phyloP scores from a whole-genome alignment of 30 jellyfish, hydroid and myxozoan genomes.

The Hydra vulgaris region DNA sequence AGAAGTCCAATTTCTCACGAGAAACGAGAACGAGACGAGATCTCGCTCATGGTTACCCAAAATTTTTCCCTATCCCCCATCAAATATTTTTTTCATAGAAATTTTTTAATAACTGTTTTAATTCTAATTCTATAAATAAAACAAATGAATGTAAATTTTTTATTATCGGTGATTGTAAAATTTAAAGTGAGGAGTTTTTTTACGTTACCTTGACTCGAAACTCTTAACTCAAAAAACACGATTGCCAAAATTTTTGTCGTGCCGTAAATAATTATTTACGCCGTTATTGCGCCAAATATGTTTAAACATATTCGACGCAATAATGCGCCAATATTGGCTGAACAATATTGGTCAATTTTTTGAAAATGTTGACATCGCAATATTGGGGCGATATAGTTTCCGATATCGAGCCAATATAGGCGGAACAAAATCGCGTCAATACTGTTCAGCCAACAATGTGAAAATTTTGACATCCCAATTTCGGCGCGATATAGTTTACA shows the following conservation, averaged over 20 bases:
- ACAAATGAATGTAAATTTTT: not conserved
- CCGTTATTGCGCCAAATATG: no score
- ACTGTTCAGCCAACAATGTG: not conserved
- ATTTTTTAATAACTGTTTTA: not conserved
- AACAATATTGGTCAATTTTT: not conserved
- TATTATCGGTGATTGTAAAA: not conserved
- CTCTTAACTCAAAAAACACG: not conserved
- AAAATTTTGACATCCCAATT: not conserved
- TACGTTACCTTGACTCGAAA: not conserved
- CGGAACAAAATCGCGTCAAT: not conserved
- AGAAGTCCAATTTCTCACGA: no score
- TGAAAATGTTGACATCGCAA: not conserved
- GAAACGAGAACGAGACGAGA: no score
- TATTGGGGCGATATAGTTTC: not conserved
- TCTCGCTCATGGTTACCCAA: not conserved
- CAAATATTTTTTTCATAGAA: not conserved
- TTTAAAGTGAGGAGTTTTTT: not conserved
- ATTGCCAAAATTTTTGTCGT: not conserved
- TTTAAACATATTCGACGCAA: no score
- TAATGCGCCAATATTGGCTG: no score
- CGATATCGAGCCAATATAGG: not conserved
- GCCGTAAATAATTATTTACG: not conserved
- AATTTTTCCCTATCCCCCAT: not conserved
- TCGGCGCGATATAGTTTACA: not conserved
- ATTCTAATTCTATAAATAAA: not conserved